Evolutionary conservation across 2,888 invertebrate genomes (phyloP), one percentile per base, ranked within the genome.

Genomic region (Pheosia gnoma): DNA sequence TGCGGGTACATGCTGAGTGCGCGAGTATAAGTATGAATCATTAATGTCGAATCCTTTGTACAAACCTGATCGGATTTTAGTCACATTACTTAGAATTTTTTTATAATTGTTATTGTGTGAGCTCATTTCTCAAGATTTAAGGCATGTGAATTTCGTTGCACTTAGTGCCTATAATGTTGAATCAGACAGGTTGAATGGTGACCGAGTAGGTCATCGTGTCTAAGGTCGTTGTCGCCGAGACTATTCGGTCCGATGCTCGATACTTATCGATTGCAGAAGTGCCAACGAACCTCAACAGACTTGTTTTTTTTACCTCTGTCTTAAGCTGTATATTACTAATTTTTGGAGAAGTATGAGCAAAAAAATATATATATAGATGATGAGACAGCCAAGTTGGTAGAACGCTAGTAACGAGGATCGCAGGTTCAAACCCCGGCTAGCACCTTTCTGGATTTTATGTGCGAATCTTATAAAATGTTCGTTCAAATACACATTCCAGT

Each of bases 231-330:
- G 82, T 81, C 82, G 63, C 76, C 70, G 69, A 70, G 70, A 72
- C 72, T 78, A 66, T 72, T 72, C 77, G 75, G 74, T 80, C 72
- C 77, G 69, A 70, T 77, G 81, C 77, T 77, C 79, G 69, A 75
- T 78, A 75, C 72, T 79, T 91, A 92, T 92, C 84, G 91, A 91
- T 91, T 90, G 81, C 81, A 60, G 73, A 83, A 82, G 82, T 83
- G 84, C 72, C 82, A 78, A 76, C 75, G 81, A 84, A 82, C 84
- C 75, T 63, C 49, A 13, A 52, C n/a, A 55, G 62, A 61, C 63
- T 74, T 68, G 63, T 66, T 70, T 63, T 64, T 67, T 70, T 63
- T 69, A 58, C 53, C 54, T 43, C 52, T 58, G 61, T 52, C 47
- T 58, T 45, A 58, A 59, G 51, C 51, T 60, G 49, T 45, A 53